Percentiles rank a stretch among this genome's conserved stretches.
Conservation (phyloP, 1,140 invertebrate genomes). For the Hycleus cichorii region DNA sequence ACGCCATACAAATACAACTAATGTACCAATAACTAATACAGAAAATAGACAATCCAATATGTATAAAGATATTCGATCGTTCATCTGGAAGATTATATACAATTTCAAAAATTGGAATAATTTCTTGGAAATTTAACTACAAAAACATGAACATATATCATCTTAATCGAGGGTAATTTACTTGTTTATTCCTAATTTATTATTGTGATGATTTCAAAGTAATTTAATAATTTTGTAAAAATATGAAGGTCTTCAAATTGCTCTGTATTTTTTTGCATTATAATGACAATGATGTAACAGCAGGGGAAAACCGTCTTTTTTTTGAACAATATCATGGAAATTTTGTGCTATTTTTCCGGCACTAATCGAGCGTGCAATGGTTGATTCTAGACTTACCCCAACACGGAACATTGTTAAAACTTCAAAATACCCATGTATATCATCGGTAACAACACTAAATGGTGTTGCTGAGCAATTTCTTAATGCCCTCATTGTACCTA, state of each 20-base stretch:
- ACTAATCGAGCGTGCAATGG: too few relatives aligned
- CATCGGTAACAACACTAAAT: constrained; percentile 66
- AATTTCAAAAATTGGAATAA: too few relatives aligned
- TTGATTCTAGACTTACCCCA: constrained; percentile 46
- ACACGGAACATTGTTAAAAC: constrained; percentile 75
- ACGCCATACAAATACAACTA: constrained; percentile 83
- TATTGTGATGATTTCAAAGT: too few relatives aligned
- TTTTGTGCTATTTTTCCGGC: not conserved
- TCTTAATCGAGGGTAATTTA: constrained; percentile 13
- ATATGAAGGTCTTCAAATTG: too few relatives aligned
- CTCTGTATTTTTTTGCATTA: not conserved
- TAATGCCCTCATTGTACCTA: constrained; percentile 58
- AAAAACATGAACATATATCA: too few relatives aligned
- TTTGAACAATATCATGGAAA: not conserved
- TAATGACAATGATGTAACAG: too few relatives aligned
- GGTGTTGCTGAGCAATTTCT: constrained; percentile 77
- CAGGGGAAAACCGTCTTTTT: too few relatives aligned
- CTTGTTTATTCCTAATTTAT: too few relatives aligned
- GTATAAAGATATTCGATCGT: constrained; percentile 60
- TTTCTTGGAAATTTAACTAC: too few relatives aligned
- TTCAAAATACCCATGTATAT: constrained; percentile 67
- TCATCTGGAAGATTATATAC: constrained; percentile 50
- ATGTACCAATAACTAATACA: constrained; percentile 70
- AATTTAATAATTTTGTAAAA: too few relatives aligned
- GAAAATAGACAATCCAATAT: constrained; percentile 79